phyloP scores from a whole-genome alignment of 2,797 vertebrate genomes.

The Percopsis omiscomaycus region DNA sequence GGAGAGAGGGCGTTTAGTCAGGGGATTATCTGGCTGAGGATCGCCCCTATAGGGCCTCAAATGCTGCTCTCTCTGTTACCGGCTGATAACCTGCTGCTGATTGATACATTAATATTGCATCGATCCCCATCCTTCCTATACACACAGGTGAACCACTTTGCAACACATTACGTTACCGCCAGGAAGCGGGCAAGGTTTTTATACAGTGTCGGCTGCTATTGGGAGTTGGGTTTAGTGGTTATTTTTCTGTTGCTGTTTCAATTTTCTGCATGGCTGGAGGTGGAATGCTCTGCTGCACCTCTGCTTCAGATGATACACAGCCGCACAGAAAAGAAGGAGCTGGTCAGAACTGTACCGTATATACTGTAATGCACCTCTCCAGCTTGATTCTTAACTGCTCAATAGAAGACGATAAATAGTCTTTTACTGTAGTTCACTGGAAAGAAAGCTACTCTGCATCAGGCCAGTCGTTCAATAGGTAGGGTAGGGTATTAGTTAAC shows the following conservation, averaged over 20 bases:
- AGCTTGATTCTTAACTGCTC: background rate
- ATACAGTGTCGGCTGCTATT: background rate
- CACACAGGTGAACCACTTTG: slow-evolving; percentile 20
- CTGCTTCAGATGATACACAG: slow-evolving; percentile 4
- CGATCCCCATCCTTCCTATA: slow-evolving; percentile 18
- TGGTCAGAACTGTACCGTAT: too few species aligned
- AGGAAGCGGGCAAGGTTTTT: background rate
- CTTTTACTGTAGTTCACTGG: slow-evolving; percentile 5
- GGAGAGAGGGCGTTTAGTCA: slow-evolving; percentile 44
- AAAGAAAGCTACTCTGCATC: background rate
- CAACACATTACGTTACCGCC: slow-evolving; percentile 16
- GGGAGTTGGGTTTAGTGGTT: slow-evolving; percentile 1
- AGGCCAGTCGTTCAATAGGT: slow-evolving; percentile 11
- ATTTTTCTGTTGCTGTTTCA: slow-evolving; percentile 18
- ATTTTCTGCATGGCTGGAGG: slow-evolving; percentile 16
- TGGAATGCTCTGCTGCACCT: background rate
- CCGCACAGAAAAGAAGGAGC: background rate
- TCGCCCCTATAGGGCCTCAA: slow-evolving; percentile 39
- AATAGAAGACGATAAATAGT: background rate
- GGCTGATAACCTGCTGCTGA: slow-evolving; percentile 60
- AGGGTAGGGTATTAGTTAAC: slow-evolving; percentile 23
- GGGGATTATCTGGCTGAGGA: slow-evolving; percentile 44
- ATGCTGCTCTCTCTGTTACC: slow-evolving; percentile 43
- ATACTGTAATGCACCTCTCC: background rate
- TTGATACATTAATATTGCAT: slow-evolving; percentile 73